These are phyloP conservation scores for Leptatherina wallacei DNA, from an alignment of 2,797 vertebrate species.

Conservation along the genomic window DNA sequence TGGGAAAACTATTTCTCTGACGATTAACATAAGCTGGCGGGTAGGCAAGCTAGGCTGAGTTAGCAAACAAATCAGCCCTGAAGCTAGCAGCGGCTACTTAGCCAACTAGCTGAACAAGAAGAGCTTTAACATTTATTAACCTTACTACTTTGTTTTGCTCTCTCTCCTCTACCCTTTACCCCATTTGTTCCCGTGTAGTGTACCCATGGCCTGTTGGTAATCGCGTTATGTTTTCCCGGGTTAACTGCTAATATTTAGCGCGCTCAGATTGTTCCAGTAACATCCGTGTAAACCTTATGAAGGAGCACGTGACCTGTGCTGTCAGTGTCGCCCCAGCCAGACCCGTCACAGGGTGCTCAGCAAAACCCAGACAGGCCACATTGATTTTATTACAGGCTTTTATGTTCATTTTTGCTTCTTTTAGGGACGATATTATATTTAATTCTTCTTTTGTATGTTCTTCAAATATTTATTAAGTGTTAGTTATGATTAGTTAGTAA, in stretches of 20 bases:
- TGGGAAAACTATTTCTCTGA: constrained; percentile 16
- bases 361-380: constrained; percentile 5
- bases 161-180: no score
- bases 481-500: background rate
- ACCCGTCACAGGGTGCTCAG: constrained; percentile 8
- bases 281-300: constrained; percentile 34
- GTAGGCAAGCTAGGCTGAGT: constrained; percentile 21
- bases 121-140: constrained; percentile 2
- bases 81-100: constrained; percentile 56
- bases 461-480: no score
- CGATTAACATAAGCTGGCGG: constrained; percentile 8
- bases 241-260: constrained; percentile 1
- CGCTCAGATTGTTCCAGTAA: constrained; percentile 39
- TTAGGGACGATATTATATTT: no score
- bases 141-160: background rate
- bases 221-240: background rate
- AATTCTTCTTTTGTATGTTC: background rate
- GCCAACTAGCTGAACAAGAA: constrained; percentile 41
- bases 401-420: background rate
- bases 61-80: constrained; percentile 49
- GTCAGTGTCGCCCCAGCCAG: constrained; percentile 58
- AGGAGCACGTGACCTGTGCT: constrained; percentile 68
- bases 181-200: background rate
- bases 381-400: background rate
- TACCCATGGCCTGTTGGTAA: background rate